Conservation (phyloP, 1,140 invertebrate species). For the Camponotus floridanus region DNA sequence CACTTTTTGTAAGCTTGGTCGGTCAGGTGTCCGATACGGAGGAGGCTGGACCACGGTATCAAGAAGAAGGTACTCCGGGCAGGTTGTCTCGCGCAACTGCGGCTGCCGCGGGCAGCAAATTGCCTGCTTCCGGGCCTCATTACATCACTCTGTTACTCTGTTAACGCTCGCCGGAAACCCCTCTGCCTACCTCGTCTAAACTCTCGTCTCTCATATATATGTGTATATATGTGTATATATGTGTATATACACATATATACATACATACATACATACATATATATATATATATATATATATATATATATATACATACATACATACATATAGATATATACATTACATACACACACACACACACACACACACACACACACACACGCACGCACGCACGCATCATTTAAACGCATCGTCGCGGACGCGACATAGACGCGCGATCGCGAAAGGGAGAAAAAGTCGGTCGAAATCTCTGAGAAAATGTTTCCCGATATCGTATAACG, state of each 20-base stretch:
- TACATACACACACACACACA: too few species aligned
- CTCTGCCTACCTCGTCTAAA: conserved; percentile 84
- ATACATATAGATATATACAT: too few species aligned
- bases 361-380: too few species aligned
- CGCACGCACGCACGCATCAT: conserved; percentile 61
- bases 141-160: conserved; percentile 87
- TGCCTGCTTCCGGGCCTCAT: conserved; percentile 87
- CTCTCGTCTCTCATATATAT: conserved; percentile 78
- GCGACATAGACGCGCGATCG: conserved; percentile 73
- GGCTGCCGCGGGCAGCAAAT: conserved; percentile 84
- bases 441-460: conserved; percentile 66
- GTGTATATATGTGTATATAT: conserved; percentile 73
- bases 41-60: conserved; percentile 76
- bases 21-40: conserved; percentile 45
- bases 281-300: too few species aligned
- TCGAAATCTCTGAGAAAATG: conserved; percentile 44
- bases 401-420: conserved; percentile 77
- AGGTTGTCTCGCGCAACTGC: conserved; percentile 86
- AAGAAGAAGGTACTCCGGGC: conserved; percentile 81
- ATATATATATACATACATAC: too few species aligned
- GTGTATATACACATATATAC: conserved; percentile 5
- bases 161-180: conserved; percentile 87
- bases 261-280: not conserved
- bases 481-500: not conserved
- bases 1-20: conserved; percentile 22